Evolutionary conservation across 2,113 vertebrate genomes (phyloP).

Genomic region (Hystrix brachyura): DNA sequence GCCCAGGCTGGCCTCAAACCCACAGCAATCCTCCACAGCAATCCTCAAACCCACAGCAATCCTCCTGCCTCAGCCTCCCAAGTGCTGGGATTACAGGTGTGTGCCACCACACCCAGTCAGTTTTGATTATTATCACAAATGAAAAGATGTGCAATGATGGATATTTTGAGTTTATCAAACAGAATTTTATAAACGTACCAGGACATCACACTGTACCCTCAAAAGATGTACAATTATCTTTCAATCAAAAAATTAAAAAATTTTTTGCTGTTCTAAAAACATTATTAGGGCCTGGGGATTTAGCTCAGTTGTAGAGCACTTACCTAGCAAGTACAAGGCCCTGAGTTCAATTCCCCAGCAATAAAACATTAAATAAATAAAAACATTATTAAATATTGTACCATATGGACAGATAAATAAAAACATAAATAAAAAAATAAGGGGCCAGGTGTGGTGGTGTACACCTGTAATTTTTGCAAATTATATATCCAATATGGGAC

Average conservation of each 20-base stretch:
- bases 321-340: too few species aligned
- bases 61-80: too few species aligned
- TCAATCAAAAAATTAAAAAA: neutral
- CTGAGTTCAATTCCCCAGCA: too few species aligned
- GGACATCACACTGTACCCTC: neutral
- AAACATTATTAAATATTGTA: neutral
- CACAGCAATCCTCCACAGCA: too few species aligned
- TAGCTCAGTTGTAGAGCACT: too few species aligned
- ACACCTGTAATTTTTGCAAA: neutral
- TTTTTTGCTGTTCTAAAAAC: constrained; percentile 3
- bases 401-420: neutral
- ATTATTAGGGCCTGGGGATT: neutral
- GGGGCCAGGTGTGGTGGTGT: too few species aligned
- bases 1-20: neutral
- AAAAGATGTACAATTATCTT: neutral
- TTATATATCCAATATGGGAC: neutral
- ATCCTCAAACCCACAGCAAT: neutral
- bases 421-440: too few species aligned
- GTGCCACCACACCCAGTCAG: neutral
- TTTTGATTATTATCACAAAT: neutral
- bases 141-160: neutral
- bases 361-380: neutral
- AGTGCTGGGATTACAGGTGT: too few species aligned
- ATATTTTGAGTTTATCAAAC: neutral
- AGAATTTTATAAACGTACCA: neutral